These are phyloP conservation scores for Zosterops pallidus DNA, from an alignment of 2,113 vertebrate species.

Conservation along the genomic window DNA sequence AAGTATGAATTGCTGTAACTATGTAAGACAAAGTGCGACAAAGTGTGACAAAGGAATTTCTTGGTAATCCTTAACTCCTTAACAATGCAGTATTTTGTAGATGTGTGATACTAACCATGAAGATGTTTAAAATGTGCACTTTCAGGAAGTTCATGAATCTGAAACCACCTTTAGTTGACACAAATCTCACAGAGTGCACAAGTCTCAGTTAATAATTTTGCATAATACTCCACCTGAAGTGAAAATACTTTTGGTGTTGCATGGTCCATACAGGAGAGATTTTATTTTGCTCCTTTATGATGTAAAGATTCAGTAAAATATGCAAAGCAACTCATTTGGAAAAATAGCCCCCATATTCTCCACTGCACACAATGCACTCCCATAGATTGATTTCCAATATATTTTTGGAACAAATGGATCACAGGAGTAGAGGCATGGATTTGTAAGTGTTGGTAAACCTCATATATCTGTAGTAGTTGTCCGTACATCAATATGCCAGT, in stretches of 20 bases:
- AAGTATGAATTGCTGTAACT: slow-evolving; percentile 3
- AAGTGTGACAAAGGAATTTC: not conserved
- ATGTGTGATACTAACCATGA: not conserved
- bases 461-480: not conserved
- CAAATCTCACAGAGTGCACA: not conserved
- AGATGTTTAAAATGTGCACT: not conserved
- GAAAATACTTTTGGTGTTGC: not conserved
- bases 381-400: not conserved
- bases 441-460: not conserved
- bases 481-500: not conserved
- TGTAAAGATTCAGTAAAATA: not conserved
- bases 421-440: not conserved
- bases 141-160: not conserved
- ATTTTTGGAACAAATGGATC: not conserved
- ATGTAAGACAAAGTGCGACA: not conserved
- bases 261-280: not conserved
- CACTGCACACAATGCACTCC: not conserved
- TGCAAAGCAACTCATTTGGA: not conserved
- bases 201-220: not conserved
- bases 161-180: not conserved
- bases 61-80: not conserved
- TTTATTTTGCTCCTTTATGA: not conserved
- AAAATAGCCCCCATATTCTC: not conserved
- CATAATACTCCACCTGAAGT: not conserved
- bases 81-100: not conserved